Evolutionary conservation across 2,888 invertebrate species (phyloP).

Genomic region (Lepeophtheirus nordmannii): DNA sequence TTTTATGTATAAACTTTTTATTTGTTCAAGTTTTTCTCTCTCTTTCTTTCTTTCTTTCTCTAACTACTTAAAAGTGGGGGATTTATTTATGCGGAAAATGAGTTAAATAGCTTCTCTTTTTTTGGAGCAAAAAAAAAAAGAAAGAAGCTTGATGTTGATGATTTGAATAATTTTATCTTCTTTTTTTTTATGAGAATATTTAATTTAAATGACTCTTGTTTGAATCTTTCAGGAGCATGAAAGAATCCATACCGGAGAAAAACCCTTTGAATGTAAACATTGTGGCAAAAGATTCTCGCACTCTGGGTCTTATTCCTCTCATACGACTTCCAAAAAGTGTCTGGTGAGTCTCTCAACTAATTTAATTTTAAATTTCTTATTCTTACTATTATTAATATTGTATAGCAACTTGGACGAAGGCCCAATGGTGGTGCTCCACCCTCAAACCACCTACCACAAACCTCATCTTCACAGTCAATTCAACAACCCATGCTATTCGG

Average conservation of each 20-base stretch:
- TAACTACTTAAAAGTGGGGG: too few relatives aligned
- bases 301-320: conserved; percentile 97
- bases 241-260: conserved; percentile 95
- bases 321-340: conserved; percentile 99
- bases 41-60: too few relatives aligned
- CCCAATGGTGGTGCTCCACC: conserved; percentile 12
- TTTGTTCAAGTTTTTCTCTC: too few relatives aligned
- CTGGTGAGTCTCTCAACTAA: conserved; percentile 30
- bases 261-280: conserved; percentile 93
- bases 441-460: not conserved
- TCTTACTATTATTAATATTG: conserved; percentile 7
- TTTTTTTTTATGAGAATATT: not conserved
- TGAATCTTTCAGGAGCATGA: conserved; percentile 62
- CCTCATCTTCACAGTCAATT: not conserved
- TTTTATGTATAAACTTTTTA: too few relatives aligned
- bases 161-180: not conserved
- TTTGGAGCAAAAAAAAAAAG: too few relatives aligned
- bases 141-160: not conserved
- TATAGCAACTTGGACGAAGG: conserved; percentile 16
- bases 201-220: not conserved
- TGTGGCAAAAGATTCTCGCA: conserved; percentile 98
- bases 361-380: not conserved
- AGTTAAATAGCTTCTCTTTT: not conserved
- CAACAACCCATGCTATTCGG: not conserved
- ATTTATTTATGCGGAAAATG: too few relatives aligned